These are phyloP conservation scores for Plutomurus gul DNA, from an alignment of 1,140 invertebrate species.

Conservation along the genomic window DNA sequence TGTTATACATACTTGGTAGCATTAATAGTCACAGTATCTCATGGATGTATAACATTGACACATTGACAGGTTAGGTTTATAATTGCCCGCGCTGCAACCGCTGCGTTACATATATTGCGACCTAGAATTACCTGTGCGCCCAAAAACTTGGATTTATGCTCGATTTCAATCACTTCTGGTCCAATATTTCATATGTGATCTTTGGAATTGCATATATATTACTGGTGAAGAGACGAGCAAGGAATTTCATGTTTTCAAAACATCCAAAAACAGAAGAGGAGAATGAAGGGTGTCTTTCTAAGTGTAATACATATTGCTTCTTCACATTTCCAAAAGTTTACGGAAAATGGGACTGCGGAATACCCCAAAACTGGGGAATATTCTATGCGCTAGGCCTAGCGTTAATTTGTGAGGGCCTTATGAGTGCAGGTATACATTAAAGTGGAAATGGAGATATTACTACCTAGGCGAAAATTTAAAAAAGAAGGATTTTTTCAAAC, in stretches of 20 bases:
- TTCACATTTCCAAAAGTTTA: constrained; percentile 30
- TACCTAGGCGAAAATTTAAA: no score
- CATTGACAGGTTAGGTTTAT: no score
- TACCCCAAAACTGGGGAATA: constrained; percentile 85
- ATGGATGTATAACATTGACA: no score
- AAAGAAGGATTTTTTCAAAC: no score
- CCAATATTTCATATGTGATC: constrained; percentile 83
- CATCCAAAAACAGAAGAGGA: constrained; percentile 58
- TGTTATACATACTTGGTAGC: no score
- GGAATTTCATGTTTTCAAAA: constrained; percentile 25
- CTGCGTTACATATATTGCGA: no score
- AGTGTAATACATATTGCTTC: background rate
- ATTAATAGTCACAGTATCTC: no score
- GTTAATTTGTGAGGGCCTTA: constrained; percentile 82
- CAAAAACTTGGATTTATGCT: constrained; percentile 73
- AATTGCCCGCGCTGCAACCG: no score
- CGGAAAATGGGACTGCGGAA: constrained; percentile 62
- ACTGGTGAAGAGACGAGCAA: constrained; percentile 65
- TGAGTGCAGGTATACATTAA: no score
- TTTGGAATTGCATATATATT: constrained; percentile 73
- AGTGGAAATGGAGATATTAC: no score
- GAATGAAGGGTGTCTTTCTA: constrained; percentile 45
- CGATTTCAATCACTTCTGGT: constrained; percentile 88
- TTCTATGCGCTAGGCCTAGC: constrained; percentile 80
- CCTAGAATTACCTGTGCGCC: constrained; percentile 88